Evolutionary conservation across 2,888 invertebrate species (phyloP), one percentile per base, ranked within the genome.

Genomic region (Rhamphomyia laevipes): DNA sequence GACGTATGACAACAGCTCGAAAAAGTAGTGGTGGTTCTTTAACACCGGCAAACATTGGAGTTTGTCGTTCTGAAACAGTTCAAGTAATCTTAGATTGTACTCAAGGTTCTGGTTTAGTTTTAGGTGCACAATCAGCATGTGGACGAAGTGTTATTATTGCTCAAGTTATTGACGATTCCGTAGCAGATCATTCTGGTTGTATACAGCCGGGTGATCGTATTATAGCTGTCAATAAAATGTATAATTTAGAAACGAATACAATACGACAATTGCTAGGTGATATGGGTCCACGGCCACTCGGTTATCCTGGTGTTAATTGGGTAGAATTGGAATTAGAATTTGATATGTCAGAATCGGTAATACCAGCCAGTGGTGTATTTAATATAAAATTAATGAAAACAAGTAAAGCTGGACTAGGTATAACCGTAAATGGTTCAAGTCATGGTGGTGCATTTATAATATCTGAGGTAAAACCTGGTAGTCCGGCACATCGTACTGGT

Each of bases 361-460:
- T 92, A 55, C 91, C 93, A 2, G 84, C 88, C 6, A 87, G 88
- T 58, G 93, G 93, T 0, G 84, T 91, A 0, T 94, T 93, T 63
- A 87, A 85, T 54, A 92, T 96, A 0, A 88, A 91, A 67, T 74
- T 95, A 46, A 84, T 89, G 5, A 82, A 84, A 58, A 56, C 62
- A 0, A 82, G 80, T 27, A 82, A 83, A 37, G 81, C 80, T 23
- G 90, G 90, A 5, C 74, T 95, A 13, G 95, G 95, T 3, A 82
- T 95, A 37, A 92, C 90, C n/a, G 85, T 94, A 9, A 88, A 85
- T 64, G 84, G 87, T 78, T 62, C 67, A 17, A 66, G 65, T 49
- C 65, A 66, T 47, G 51, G 55, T 41, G 68, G 66, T 5, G 64
- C 89, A 1, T 79, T 91, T 67, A 77, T 88, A 43, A 91, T 95